Evolutionary conservation across 2,888 invertebrate genomes (phyloP), one percentile per base, ranked within the genome.

Genomic region (Cryptocephalus primarius): DNA sequence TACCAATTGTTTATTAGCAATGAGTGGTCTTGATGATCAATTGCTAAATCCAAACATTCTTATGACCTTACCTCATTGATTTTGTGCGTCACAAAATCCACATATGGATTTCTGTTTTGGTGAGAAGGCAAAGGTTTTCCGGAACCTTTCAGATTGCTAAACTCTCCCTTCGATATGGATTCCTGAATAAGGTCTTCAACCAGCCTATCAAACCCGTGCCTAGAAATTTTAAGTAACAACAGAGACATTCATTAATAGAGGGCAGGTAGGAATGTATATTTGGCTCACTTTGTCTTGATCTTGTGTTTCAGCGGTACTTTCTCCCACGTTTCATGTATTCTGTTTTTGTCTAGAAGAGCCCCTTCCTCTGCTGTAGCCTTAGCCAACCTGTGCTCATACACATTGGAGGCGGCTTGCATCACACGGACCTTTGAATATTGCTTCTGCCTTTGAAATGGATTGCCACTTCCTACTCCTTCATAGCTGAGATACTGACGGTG

Each of bases 141-240:
- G 54, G 75, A 75, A 0, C 91, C 90, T 32, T 79, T 75, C 4
- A 94, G 71, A 68, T 93, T 88, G 55, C 83, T 83, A 68, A 93
- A 94, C 61, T 93, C 88, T 0, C 93, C 93, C 66, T 82, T 84
- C 0, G 83, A 82, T 80, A 94, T 92, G 0, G 92, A 84, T 63
- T 92, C 90, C 60, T 89, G 89, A 54, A 94, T 93, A 49, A 91
- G 73, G 74, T 93, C 93, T 67, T 93, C 93, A 0, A 92, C 92
- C 0, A 93, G 71, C 45, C 92, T 79, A 53, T 93, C 92, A 58
- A 90, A 83, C 1, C 89, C 88, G 62, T 82, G 81, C 50, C 76
- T 70, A 46, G 39, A 59, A 55, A 44, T 47, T 4, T n/a, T 11
- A 36, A 4, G 2, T 36, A 36, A n/a, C 12, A 36, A 22, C 3